Evolutionary conservation across 1,140 invertebrate genomes (phyloP).

Genomic region (Euura lappo): DNA sequence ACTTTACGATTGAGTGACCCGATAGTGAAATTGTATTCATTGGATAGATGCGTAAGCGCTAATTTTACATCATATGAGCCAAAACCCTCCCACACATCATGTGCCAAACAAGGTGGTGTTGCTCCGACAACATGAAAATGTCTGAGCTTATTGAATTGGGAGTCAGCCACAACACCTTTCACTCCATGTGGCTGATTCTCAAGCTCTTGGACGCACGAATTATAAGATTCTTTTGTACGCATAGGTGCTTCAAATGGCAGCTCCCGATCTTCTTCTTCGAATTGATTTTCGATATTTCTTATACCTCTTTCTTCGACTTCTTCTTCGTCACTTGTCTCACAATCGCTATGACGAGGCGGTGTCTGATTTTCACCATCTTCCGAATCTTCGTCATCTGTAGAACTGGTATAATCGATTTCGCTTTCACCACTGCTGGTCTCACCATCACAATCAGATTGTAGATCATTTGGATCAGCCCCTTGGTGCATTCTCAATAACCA

Average conservation of each 20-base stretch:
- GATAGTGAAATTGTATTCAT: neutral
- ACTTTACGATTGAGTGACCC: neutral
- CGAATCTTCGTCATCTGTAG: neutral
- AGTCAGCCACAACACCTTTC: neutral
- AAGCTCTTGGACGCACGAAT: neutral
- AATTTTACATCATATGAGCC: neutral
- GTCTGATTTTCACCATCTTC: neutral
- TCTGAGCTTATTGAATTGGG: neutral
- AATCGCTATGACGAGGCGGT: neutral
- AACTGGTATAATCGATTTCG: neutral
- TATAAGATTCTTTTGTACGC: neutral
- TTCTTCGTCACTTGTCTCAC: neutral
- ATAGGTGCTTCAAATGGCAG: neutral
- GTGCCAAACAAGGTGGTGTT: neutral
- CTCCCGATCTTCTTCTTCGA: constrained; percentile 2
- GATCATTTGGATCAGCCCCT: neutral
- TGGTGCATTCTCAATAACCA: neutral
- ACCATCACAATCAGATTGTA: neutral
- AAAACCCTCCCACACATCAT: neutral
- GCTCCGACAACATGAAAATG: neutral
- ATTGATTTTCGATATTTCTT: neutral
- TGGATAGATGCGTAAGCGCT: neutral
- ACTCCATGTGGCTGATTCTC: neutral
- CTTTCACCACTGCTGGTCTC: neutral
- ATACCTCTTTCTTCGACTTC: neutral